phyloP scores from a whole-genome alignment of 2,888 invertebrate species.

The Meteorus colon region DNA sequence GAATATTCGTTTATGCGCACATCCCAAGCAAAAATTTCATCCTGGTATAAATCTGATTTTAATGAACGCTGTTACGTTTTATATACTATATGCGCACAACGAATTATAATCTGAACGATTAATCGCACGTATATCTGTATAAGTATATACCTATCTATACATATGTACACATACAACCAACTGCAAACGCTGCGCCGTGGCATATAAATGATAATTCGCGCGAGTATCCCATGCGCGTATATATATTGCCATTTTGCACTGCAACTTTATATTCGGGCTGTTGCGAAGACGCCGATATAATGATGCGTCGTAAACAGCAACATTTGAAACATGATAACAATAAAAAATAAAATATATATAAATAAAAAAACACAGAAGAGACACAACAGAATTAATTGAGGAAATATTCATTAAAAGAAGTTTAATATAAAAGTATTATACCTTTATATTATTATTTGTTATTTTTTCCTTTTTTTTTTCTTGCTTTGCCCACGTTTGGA shows the following conservation, averaged over 20 bases:
- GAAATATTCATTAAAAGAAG: background rate
- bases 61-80: conserved; percentile 55
- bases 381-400: background rate
- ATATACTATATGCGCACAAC: conserved; percentile 40
- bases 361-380: background rate
- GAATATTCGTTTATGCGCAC: conserved; percentile 27
- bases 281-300: background rate
- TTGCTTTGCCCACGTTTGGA: background rate
- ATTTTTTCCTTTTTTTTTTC: background rate
- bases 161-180: conserved; percentile 30
- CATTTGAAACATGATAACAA: background rate
- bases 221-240: background rate
- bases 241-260: background rate
- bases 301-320: background rate
- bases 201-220: conserved; percentile 53
- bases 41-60: conserved; percentile 59
- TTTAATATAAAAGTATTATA: background rate
- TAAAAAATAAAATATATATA: background rate
- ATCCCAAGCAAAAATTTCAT: conserved; percentile 50
- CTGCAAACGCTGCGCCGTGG: conserved; percentile 41
- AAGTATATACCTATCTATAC: background rate
- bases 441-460: background rate
- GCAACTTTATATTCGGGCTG: background rate
- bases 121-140: conserved; percentile 50
- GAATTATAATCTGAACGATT: conserved; percentile 56